Base-by-base conservation (phyloP, 2,797 vertebrate genomes). In the Margarornis squamiger region DNA sequence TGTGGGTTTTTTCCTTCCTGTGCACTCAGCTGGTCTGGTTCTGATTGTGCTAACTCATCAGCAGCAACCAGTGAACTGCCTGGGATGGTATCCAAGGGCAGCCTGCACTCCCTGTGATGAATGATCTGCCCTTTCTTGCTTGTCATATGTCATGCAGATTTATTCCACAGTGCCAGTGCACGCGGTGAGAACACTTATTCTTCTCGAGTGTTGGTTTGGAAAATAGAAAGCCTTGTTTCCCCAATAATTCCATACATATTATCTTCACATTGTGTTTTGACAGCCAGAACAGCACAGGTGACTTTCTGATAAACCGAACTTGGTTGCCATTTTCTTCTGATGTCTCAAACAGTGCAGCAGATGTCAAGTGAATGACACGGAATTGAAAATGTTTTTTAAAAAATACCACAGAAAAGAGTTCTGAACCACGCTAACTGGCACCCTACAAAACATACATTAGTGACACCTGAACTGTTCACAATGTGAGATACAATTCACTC, bases 101-200 rank as follows among this genome's bases (percentile, higher is more conserved):
- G 80, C 43, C 89, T 59, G 88, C 9, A 24, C 63, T 73, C 83
- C 39, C 84, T 43, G 57, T 97, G 96, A 97, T 96, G 91, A 87
- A 97, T 95, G 94, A 91, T 88, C 86, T 88, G 95, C 92, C 92
- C 86, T 94, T 97, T 97, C 65, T 65, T 72, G 88, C 91, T 93
- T 94, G 92, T 92, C 85, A 93, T 8, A 30, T 88, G 93, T 87
- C 92, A 90, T 2, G 0, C 23, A 82, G 76, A 92, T 96, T 96
- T 89, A 90, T 78, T 85, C 84, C 41, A 67, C 4, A 8, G 66
- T 32, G 81, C 87, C 80, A 78, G 70, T 2, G 3, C 78, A 55
- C 1, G 51, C 1, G 2, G 80, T 10, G 46, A 94, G 78, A 84
- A 54, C 2, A 5, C 62, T 78, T 80, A 55, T 30, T 87, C 86